Conservation (phyloP, 2,888 invertebrate species). For the Macropis europaea region DNA sequence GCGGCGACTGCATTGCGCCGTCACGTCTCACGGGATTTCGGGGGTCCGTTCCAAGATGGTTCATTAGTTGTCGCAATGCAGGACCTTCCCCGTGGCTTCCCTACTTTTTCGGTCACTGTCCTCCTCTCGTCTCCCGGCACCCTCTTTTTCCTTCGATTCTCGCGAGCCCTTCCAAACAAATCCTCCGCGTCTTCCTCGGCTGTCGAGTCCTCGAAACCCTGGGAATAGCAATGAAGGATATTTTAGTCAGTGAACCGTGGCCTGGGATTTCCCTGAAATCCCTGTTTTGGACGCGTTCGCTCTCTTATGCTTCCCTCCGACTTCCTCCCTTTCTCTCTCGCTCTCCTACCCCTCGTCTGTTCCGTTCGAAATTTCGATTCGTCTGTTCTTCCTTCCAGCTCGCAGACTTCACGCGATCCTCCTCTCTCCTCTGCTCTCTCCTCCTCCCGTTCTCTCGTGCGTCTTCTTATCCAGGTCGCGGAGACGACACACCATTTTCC, state of each 20-base stretch:
- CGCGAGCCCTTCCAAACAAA: conserved; percentile 34
- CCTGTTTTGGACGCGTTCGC: conserved; percentile 71
- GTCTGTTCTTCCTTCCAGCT: not conserved
- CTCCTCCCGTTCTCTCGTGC: too few relatives aligned
- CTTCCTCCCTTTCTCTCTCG: conserved; percentile 15
- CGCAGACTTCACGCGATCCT: not conserved
- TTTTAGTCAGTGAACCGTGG: conserved; percentile 73
- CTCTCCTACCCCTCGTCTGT: conserved; percentile 29
- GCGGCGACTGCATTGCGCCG: conserved; percentile 78
- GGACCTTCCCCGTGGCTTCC: conserved; percentile 67
- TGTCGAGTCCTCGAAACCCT: conserved; percentile 61
- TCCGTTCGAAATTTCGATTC: conserved; percentile 16
- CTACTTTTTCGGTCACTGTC: conserved; percentile 39
- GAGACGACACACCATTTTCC: conserved; percentile 33
- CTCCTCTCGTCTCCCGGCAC: conserved; percentile 16
- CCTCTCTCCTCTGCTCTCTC: not conserved
- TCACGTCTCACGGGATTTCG: conserved; percentile 78
- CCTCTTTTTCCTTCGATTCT: conserved; percentile 30
- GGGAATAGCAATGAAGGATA: conserved; percentile 73
- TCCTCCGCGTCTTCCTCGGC: conserved; percentile 33
- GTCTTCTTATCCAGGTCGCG: conserved; percentile 35
- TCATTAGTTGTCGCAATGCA: conserved; percentile 80
- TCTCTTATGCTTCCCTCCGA: conserved; percentile 4
- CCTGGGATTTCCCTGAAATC: conserved; percentile 71
- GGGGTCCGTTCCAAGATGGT: conserved; percentile 77